Percentiles rank a stretch among this genome's conserved stretches.
phyloP scores from a whole-genome alignment of 1,140 invertebrate species.

The Manduca sexta region DNA sequence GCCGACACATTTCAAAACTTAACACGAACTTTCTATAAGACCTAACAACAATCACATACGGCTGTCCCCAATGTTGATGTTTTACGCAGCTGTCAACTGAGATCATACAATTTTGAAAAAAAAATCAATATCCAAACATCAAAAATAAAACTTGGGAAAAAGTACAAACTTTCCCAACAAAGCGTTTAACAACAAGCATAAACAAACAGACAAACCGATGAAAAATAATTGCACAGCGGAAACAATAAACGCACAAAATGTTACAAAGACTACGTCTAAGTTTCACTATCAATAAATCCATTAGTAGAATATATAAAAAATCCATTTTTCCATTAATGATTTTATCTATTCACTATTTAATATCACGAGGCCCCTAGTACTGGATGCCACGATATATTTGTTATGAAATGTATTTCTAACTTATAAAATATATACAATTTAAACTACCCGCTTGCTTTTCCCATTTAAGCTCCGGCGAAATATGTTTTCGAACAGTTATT shows the following conservation, averaged over 20 bases:
- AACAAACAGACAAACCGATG: conserved; percentile 46
- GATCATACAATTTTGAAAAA: conserved; percentile 64
- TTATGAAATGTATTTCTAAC: conserved; percentile 48
- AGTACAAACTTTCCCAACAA: conserved; percentile 37
- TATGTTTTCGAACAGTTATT: conserved; percentile 7
- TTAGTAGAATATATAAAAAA: conserved; percentile 72
- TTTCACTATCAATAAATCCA: conserved; percentile 69
- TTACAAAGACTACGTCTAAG: conserved; percentile 63
- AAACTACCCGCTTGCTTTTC: conserved; percentile 63
- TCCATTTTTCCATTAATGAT: conserved; percentile 64
- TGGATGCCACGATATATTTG: conserved; percentile 58
- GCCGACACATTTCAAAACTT: conserved; percentile 65
- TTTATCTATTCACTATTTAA: conserved; percentile 70
- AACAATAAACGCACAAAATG: conserved; percentile 64
- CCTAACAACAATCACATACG: conserved; percentile 63
- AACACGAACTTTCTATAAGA: conserved; percentile 39
- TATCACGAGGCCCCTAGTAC: conserved; percentile 67
- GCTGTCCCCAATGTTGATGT: conserved; percentile 53
- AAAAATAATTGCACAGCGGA: conserved; percentile 66
- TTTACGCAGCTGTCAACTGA: conserved; percentile 64
- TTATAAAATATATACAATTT: conserved; percentile 69
- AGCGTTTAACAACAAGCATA: conserved; percentile 52
- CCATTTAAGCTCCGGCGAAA: conserved; percentile 52
- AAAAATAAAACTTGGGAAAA: conserved; percentile 28
- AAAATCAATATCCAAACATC: conserved; percentile 35